These are phyloP conservation scores for Yoshiicerus persimilis DNA, from an alignment of 1,140 invertebrate genomes.

Conservation along the genomic window DNA sequence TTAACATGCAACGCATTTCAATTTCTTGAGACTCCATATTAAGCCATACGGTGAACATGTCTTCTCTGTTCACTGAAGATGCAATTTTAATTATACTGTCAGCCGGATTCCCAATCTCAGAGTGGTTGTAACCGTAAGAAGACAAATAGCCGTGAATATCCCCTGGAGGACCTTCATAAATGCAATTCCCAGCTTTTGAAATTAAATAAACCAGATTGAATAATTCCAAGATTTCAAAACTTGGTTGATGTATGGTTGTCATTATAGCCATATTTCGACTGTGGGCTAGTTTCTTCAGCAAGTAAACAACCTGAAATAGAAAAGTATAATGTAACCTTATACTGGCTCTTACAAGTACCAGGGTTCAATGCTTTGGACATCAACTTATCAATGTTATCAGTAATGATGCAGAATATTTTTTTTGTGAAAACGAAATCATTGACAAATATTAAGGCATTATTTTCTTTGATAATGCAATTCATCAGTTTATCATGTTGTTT, in stretches of 20 bases:
- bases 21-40: background rate
- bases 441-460: too few relatives aligned
- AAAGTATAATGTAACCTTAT: too few relatives aligned
- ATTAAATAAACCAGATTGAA: slow-evolving; percentile 4
- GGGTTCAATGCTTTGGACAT: too few relatives aligned
- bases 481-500: too few relatives aligned
- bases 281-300: background rate
- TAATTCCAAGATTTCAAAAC: background rate
- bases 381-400: too few relatives aligned
- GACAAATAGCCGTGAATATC: background rate
- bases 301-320: background rate
- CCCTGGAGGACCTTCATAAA: background rate
- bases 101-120: background rate
- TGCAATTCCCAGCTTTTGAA: background rate
- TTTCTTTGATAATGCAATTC: too few relatives aligned
- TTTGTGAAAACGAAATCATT: too few relatives aligned
- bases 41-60: background rate
- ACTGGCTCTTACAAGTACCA: too few relatives aligned
- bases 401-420: too few relatives aligned
- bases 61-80: background rate
- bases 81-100: slow-evolving; percentile 26
- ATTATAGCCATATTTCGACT: background rate
- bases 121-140: background rate
- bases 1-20: background rate
- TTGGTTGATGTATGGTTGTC: slow-evolving; percentile 26